A percentile compares a stretch with the other conserved stretches of the same genome.
phyloP scores from a whole-genome alignment of 2,888 invertebrate species.

The Glaucopsyche alexis region DNA sequence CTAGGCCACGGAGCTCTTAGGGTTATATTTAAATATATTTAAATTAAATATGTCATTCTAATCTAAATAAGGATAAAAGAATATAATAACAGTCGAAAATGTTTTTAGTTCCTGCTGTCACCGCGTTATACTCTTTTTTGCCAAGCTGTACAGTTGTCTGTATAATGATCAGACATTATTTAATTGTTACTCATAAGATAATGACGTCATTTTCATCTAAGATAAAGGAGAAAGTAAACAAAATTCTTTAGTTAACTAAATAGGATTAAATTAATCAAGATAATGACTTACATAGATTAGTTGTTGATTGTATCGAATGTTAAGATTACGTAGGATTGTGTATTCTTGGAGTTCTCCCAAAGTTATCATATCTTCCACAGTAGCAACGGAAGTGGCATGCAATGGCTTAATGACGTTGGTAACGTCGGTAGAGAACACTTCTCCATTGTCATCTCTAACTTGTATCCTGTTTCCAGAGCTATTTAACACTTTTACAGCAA shows the following conservation, averaged over 20 bases:
- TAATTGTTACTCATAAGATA: neutral
- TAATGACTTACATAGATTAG: conserved; percentile 91
- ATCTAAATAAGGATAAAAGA: no score
- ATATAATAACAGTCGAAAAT: no score
- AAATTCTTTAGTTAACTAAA: neutral
- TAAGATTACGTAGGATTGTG: conserved; percentile 94
- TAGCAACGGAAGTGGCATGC: conserved; percentile 88
- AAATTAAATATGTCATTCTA: no score
- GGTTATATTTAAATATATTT: no score
- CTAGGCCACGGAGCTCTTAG: no score
- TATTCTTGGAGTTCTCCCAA: conserved; percentile 97
- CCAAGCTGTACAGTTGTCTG: no score
- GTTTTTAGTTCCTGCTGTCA: no score
- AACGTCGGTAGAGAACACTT: conserved; percentile 81
- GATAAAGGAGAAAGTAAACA: neutral
- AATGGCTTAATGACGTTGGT: conserved; percentile 85
- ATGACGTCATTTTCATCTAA: neutral
- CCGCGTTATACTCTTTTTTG: no score
- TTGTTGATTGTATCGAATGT: conserved; percentile 92
- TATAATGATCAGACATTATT: no score
- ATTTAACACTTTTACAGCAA: conserved; percentile 90
- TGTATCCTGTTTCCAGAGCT: conserved; percentile 87
- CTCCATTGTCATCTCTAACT: conserved; percentile 91
- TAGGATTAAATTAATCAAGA: neutral
- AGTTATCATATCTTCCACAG: conserved; percentile 97